Evolutionary conservation across 1,140 invertebrate genomes (phyloP), one percentile per base, ranked within the genome.

Genomic region (Thalassaphorura encarpata): DNA sequence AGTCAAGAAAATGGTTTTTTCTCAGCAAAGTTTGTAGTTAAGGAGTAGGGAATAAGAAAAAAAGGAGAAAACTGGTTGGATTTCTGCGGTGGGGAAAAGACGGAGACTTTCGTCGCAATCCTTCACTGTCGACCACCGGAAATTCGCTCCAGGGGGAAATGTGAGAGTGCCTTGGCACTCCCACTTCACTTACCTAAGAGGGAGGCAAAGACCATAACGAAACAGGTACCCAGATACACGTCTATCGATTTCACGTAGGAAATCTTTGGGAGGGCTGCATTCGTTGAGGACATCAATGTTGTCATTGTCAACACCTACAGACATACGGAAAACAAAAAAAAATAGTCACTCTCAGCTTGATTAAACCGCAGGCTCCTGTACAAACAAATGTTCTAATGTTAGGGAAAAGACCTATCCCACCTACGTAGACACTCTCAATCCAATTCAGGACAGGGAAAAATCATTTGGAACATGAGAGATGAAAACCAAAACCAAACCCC

Each of bases 241-340:
- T 97, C 94, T 73, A 97, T 96, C 67, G 91, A 93, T 75, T 97
- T 96, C 73, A 97, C 89, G 78, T 97, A 97, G 58, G 91, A 95
- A 71, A 97, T 96, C 78, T 97, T 97, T 67, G 94, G 94, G 71
- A 97, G 80, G 64, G 92, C 89, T 66, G 92, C 89, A 73, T 97
- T 97, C 67, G 94, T 97, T 65, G 90, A 96, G 63, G 93, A 97
- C 87, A 97, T 95, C 66, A 97, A 83, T 61, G 94, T 97, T 67
- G 93, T 97, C 91, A 97, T 97, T 68, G 94, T 97, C 75, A 97
- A 83, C 75, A 96, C 63, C 63, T 65, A 61, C 6, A 18, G 13
- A 51, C 36, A 18, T 5, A 18, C 36, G 24, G 3, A 31, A 23
- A 48, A 48, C 15, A 47, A 16, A 46, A 11, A 19, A 5, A 16